Conservation (phyloP, 2,797 vertebrate genomes). For the Hephaestus fuliginosus region DNA sequence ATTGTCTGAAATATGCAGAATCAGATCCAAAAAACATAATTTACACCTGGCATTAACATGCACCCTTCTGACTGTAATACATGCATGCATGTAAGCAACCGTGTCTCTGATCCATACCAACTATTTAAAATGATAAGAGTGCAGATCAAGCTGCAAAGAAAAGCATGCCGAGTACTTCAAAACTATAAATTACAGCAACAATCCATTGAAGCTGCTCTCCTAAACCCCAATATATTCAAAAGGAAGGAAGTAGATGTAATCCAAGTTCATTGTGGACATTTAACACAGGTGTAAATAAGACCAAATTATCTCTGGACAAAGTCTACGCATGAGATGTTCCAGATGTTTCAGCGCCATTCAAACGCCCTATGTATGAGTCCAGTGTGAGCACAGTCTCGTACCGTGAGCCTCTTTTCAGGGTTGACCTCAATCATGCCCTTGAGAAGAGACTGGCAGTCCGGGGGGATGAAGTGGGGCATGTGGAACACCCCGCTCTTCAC, state of each 20-base stretch:
- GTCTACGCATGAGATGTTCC: not conserved
- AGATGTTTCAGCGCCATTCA: not conserved
- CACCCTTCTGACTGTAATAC: too few species aligned
- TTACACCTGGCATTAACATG: too few species aligned
- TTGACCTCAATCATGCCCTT: conserved; percentile 95
- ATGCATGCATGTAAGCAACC: not conserved
- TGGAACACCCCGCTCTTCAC: conserved; percentile 95
- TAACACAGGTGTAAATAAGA: conserved; percentile 7
- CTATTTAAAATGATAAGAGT: not conserved
- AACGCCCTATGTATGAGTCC: not conserved
- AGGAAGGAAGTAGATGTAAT: not conserved
- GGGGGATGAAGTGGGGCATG: conserved; percentile 96
- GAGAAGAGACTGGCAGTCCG: conserved; percentile 92
- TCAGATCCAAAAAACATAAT: too few species aligned
- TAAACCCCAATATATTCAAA: not conserved
- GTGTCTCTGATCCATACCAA: not conserved
- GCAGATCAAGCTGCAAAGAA: not conserved
- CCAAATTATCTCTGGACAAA: not conserved
- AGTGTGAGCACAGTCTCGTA: conserved; percentile 69
- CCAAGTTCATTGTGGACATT: not conserved
- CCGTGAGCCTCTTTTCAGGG: conserved; percentile 93
- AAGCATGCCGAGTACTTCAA: not conserved
- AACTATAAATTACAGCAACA: not conserved
- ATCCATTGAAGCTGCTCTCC: not conserved
- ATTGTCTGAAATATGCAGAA: too few species aligned